Conservation (phyloP, 2,888 invertebrate species). For the Plagiodera versicolora region DNA sequence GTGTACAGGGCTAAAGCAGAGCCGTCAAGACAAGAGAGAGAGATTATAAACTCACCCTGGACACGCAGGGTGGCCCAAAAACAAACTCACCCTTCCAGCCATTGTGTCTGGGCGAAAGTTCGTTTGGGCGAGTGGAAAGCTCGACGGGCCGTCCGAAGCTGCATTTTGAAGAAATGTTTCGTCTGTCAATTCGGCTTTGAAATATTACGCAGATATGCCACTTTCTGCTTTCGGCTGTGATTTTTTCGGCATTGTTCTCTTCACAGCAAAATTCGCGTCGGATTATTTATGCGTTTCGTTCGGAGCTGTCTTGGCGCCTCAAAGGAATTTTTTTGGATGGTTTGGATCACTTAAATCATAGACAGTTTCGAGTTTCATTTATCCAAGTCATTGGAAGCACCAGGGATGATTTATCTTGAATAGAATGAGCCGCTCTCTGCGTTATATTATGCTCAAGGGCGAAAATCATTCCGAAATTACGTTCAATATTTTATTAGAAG, state of each 20-base stretch:
- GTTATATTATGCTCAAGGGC: no score
- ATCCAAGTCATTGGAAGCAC: no score
- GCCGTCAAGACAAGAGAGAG: constrained; percentile 46
- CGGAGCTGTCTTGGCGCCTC: constrained; percentile 2
- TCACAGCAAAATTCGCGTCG: constrained; percentile 12
- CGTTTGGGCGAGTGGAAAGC: constrained; percentile 37
- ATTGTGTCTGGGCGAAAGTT: constrained; percentile 18
- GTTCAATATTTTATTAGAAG: no score
- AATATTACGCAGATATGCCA: constrained; percentile 49
- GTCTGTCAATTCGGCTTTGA: constrained; percentile 50
- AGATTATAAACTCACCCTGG: constrained; percentile 50
- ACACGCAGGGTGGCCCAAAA: constrained; percentile 39
- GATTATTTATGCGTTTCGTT: constrained; percentile 19
- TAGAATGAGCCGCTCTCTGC: no score
- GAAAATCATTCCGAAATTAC: no score
- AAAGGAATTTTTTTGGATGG: not conserved
- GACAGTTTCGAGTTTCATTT: not conserved
- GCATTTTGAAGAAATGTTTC: constrained; percentile 52
- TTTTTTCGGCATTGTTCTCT: constrained; percentile 16
- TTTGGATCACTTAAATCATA: not conserved
- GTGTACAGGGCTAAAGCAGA: constrained; percentile 37
- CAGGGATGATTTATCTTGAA: no score
- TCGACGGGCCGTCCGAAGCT: constrained; percentile 50
- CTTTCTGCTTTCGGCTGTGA: constrained; percentile 15
- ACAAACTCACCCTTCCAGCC: constrained; percentile 8